phyloP scores from a whole-genome alignment of 2,797 vertebrate genomes.

The Phataginus tetradactyla region DNA sequence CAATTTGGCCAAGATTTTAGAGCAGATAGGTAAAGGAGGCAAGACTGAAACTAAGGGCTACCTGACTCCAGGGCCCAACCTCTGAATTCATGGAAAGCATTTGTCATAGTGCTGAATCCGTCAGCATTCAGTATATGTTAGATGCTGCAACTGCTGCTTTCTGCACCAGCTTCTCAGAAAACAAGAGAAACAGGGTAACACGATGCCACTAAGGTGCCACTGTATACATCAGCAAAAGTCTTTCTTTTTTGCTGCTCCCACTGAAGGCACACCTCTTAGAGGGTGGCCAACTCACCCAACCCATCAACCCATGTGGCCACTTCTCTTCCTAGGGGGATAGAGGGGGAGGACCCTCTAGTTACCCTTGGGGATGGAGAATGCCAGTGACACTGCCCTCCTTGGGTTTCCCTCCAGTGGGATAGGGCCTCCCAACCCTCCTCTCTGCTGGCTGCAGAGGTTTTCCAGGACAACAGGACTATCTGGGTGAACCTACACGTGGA shows the following conservation, averaged over 20 bases:
- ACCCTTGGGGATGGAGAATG: not conserved
- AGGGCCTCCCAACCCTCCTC: not conserved
- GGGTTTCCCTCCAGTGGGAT: not conserved
- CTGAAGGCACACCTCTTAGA: not conserved
- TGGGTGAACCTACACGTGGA: not conserved
- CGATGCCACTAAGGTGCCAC: not conserved
- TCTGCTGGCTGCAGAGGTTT: not conserved
- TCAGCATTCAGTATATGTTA: not conserved
- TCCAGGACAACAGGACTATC: not conserved
- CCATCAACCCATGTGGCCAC: rapidly evolving
- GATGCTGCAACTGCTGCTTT: not conserved
- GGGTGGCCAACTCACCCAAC: not conserved
- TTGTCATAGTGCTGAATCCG: not conserved
- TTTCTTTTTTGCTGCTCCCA: not conserved
- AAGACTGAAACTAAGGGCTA: not conserved
- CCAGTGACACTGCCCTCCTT: not conserved
- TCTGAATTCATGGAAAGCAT: not conserved
- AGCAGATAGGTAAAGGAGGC: not conserved
- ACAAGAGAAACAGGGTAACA: not conserved
- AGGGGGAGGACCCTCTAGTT: not conserved
- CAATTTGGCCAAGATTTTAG: not conserved
- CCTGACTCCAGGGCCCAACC: not conserved
- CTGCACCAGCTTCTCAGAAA: not conserved
- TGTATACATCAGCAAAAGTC: not conserved
- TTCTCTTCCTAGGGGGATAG: not conserved